phyloP scores from a whole-genome alignment of 1,140 invertebrate genomes.

The Heliconius himera region DNA sequence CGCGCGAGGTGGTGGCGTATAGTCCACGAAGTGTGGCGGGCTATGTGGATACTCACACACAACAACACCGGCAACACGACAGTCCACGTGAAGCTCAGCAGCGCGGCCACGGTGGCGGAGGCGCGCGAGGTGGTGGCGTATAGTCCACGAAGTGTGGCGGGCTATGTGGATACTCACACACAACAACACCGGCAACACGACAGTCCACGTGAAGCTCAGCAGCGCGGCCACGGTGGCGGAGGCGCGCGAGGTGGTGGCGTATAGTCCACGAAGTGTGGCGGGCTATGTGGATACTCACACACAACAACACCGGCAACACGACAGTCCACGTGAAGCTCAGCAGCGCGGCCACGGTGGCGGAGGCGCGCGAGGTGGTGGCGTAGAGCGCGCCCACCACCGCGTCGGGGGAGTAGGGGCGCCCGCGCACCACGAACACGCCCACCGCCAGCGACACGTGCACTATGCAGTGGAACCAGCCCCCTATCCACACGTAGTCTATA shows the following conservation, averaged over 20 bases:
- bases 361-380: conserved; percentile 65
- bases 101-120: too few relatives aligned
- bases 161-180: conserved; percentile 82
- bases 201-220: too few relatives aligned
- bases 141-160: too few relatives aligned
- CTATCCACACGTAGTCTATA: conserved; percentile 90
- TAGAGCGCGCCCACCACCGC: conserved; percentile 88
- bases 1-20: too few relatives aligned
- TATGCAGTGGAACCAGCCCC: conserved; percentile 92
- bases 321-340: conserved; percentile 95
- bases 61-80: too few relatives aligned
- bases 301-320: conserved; percentile 88
- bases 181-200: conserved; percentile 85
- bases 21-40: too few relatives aligned
- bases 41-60: too few relatives aligned
- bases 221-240: conserved; percentile 52
- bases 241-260: conserved; percentile 51
- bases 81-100: too few relatives aligned
- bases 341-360: conserved; percentile 86
- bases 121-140: too few relatives aligned
- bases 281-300: conserved; percentile 81
- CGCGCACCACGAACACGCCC: conserved; percentile 91
- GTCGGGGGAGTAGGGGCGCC: conserved; percentile 92
- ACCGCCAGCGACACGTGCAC: conserved; percentile 89
- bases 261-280: too few relatives aligned